Evolutionary conservation across 2,797 vertebrate species (phyloP).

Genomic region (Muscicapa comitata): DNA sequence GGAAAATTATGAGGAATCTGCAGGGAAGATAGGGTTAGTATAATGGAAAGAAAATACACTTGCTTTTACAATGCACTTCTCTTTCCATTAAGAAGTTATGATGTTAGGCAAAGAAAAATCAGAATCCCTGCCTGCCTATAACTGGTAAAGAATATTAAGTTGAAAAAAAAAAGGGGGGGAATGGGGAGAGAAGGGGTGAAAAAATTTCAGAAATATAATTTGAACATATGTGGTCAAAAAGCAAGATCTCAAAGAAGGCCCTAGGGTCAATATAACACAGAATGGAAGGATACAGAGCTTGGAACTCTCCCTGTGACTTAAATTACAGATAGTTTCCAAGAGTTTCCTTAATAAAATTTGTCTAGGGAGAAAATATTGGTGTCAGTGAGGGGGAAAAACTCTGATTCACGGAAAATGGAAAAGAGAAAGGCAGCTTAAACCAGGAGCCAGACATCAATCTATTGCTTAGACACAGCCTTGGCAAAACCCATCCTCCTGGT

Average conservation of each 20-base stretch:
- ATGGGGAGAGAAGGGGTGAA: neutral
- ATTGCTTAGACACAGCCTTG: constrained; percentile 47
- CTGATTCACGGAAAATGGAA: constrained; percentile 44
- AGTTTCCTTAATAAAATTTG: constrained; percentile 50
- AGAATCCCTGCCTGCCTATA: neutral
- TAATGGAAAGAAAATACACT: neutral
- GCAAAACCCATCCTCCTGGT: constrained; percentile 56
- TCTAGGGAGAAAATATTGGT: constrained; percentile 43
- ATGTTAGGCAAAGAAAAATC: neutral
- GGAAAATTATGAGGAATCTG: neutral
- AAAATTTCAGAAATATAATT: neutral
- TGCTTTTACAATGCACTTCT: neutral
- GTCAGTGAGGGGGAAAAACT: constrained; percentile 7
- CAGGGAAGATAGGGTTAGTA: neutral
- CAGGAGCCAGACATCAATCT: constrained; percentile 56
- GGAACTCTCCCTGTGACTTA: neutral
- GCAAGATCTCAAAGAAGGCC: neutral
- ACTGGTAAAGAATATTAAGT: neutral
- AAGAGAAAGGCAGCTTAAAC: constrained; percentile 43
- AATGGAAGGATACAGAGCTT: neutral
- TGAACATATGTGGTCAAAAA: neutral
- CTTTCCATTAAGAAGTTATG: neutral
- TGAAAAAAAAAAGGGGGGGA: fast-evolving
- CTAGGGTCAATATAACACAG: neutral
- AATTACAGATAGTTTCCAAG: constrained; percentile 36